These are phyloP conservation scores for Drosophila tristis DNA, from an alignment of 1,140 invertebrate genomes.

Conservation along the genomic window DNA sequence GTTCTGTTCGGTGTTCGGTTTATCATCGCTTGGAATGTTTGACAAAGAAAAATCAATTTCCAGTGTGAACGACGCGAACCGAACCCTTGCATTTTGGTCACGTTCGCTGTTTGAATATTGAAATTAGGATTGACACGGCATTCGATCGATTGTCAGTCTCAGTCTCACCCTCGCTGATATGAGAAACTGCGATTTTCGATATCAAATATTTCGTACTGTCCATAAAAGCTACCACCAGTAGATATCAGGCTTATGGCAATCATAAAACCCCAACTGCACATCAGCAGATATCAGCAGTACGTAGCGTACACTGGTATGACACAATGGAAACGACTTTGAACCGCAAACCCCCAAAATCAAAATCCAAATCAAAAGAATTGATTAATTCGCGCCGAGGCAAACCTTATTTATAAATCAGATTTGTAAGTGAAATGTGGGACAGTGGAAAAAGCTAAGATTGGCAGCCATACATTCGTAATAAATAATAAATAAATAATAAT, in stretches of 20 bases:
- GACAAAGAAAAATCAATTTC: conserved; percentile 74
- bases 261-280: conserved; percentile 44
- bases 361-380: too few species aligned
- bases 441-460: too few species aligned
- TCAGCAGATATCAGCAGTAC: conserved; percentile 21
- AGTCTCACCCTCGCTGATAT: conserved; percentile 28
- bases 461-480: too few species aligned
- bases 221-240: conserved; percentile 75
- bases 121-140: conserved; percentile 24
- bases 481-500: too few species aligned
- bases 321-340: conserved; percentile 4
- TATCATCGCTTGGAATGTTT: conserved; percentile 53
- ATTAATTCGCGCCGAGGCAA: too few species aligned
- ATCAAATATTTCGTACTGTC: conserved; percentile 31
- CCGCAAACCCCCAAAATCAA: neutral
- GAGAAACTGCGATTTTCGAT: conserved; percentile 67
- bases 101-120: conserved; percentile 47
- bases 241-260: conserved; percentile 61
- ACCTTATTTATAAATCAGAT: too few species aligned
- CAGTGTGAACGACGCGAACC: conserved; percentile 11
- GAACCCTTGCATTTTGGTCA: conserved; percentile 37
- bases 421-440: too few species aligned
- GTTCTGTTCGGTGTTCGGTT: conserved; percentile 6
- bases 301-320: conserved; percentile 12
- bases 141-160: conserved; percentile 14